A percentile compares a stretch with the other conserved stretches of the same genome.
Evolutionary conservation across 2,113 vertebrate species (phyloP).

Genomic region (Archilochus colubris): DNA sequence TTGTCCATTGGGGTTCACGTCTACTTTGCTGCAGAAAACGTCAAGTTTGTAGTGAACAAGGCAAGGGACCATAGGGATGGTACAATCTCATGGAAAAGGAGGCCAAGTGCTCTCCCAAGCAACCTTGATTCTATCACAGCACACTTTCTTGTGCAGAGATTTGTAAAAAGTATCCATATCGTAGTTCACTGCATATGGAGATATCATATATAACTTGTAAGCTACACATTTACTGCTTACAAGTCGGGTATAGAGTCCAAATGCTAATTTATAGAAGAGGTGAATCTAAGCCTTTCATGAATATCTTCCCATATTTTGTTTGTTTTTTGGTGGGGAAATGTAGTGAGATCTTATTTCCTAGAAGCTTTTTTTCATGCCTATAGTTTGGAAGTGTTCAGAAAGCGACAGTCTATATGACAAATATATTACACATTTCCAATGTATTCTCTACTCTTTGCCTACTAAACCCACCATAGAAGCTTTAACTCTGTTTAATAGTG

Average conservation of each 20-base stretch:
- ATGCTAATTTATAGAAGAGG: neutral
- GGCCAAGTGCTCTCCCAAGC: neutral
- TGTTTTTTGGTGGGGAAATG: neutral
- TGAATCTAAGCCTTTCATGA: slow-evolving; percentile 6
- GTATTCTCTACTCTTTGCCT: neutral
- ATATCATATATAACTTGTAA: neutral
- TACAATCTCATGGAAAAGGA: neutral
- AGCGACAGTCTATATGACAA: slow-evolving; percentile 30
- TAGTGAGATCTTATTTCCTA: slow-evolving; percentile 7
- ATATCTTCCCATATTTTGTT: slow-evolving; percentile 10
- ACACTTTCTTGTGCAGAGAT: neutral
- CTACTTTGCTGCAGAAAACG: neutral
- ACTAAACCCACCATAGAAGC: neutral
- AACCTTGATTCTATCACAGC: neutral
- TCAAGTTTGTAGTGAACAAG: neutral
- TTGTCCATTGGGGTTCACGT: neutral
- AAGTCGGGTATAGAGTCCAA: neutral
- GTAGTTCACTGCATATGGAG: neutral
- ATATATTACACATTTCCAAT: neutral
- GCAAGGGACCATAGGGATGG: neutral
- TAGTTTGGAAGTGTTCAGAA: slow-evolving; percentile 23
- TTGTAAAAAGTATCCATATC: neutral
- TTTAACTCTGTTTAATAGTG: neutral
- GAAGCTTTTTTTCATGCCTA: slow-evolving; percentile 18
- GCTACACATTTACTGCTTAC: neutral